Percentiles rank a stretch among this genome's conserved stretches.
phyloP scores from a whole-genome alignment of 2,888 invertebrate species.

The Agrypnus murinus region DNA sequence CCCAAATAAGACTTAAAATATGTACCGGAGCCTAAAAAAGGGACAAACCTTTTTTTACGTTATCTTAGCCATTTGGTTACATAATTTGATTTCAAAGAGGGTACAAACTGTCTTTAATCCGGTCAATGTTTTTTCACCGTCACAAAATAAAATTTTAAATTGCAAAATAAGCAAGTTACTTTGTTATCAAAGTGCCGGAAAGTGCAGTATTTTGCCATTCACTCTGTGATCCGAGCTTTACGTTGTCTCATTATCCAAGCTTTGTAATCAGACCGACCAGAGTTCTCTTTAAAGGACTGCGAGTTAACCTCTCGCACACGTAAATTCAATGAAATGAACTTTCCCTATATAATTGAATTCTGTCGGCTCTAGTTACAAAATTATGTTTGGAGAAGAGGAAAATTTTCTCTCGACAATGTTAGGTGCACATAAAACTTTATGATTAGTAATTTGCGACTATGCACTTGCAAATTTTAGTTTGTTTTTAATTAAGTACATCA shows the following conservation, averaged over 20 bases:
- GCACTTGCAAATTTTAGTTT: too few relatives aligned
- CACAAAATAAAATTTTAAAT: too few relatives aligned
- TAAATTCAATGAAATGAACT: conserved; percentile 15
- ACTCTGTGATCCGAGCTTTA: neutral
- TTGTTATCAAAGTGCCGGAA: conserved; percentile 13
- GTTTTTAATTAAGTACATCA: too few relatives aligned
- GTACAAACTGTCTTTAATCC: too few relatives aligned
- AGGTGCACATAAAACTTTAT: too few relatives aligned
- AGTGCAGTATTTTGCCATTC: conserved; percentile 1
- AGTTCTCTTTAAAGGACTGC: neutral
- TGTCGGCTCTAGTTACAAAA: conserved; percentile 1
- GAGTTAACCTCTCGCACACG: conserved; percentile 14
- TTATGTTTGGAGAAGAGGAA: neutral
- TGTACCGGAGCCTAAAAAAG: too few relatives aligned
- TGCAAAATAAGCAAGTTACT: neutral
- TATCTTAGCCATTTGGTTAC: too few relatives aligned
- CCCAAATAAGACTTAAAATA: too few relatives aligned
- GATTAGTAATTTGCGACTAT: too few relatives aligned
- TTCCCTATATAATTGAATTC: conserved; percentile 17
- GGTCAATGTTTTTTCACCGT: too few relatives aligned
- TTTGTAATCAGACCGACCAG: conserved; percentile 11
- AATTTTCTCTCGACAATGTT: neutral
- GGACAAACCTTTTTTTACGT: too few relatives aligned
- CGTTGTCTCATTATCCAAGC: conserved; percentile 11
- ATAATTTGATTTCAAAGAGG: too few relatives aligned